A percentile compares a stretch with the other conserved stretches of the same genome.
Conservation (phyloP, 1,140 invertebrate species). For the Ceratoteleas bidentatus region DNA sequence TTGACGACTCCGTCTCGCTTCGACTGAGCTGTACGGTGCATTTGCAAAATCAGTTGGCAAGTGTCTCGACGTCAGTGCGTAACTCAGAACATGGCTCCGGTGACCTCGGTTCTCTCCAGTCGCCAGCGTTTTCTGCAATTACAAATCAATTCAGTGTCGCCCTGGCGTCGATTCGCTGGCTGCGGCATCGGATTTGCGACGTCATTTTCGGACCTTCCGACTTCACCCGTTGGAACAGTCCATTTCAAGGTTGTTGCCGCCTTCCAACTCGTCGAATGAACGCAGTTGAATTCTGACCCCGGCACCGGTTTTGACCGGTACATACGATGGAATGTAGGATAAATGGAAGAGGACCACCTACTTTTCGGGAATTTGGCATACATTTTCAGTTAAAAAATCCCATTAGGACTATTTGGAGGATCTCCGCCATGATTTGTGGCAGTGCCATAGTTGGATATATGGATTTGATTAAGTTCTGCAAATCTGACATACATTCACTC, state of each 20-base stretch:
- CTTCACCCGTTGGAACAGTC: conserved; percentile 48
- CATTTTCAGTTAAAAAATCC: too few species aligned
- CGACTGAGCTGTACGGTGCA: not conserved
- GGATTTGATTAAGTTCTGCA: too few species aligned
- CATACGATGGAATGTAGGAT: not conserved
- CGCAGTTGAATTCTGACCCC: conserved; percentile 10
- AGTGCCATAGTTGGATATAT: too few species aligned
- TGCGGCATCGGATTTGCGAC: not conserved
- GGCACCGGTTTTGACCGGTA: conserved; percentile 4
- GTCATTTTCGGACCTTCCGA: conserved; percentile 11
- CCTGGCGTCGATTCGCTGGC: not conserved
- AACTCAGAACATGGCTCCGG: conserved; percentile 23
- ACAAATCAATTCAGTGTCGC: conserved; percentile 4
- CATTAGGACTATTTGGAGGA: too few species aligned
- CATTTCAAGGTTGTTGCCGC: conserved; percentile 42
- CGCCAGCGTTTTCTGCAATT: conserved; percentile 12
- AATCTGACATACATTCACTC: too few species aligned
- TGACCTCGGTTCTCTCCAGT: conserved; percentile 21
- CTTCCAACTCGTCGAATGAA: conserved; percentile 32
- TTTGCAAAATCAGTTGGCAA: conserved; percentile 31
- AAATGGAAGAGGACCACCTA: not conserved
- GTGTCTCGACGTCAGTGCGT: conserved; percentile 20
- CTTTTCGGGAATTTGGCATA: not conserved
- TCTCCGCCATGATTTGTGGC: too few species aligned
- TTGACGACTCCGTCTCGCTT: not conserved